Base-by-base conservation (phyloP, 2,797 vertebrate species). In the Syndactyla subalaris region DNA sequence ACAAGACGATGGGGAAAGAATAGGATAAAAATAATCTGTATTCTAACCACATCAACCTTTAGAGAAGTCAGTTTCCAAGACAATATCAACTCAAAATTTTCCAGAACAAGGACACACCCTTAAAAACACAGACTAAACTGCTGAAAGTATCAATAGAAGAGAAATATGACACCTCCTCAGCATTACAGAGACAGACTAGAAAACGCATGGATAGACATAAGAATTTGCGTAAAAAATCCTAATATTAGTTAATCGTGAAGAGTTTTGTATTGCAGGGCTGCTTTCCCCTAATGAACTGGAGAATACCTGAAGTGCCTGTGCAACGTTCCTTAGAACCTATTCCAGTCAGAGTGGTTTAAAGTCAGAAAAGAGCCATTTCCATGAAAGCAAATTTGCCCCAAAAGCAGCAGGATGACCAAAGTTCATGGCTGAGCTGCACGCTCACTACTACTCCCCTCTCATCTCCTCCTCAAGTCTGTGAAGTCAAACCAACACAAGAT, bases 51-150 rank as follows among this genome's bases (percentile, higher is more conserved):
- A 76, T 59, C 75, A 93, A 75, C 68, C 70, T 90, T 95, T 91
- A 82, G 61, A 49, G 75, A 90, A 93, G 82, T 73, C 88, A 82
- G 77, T 94, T 96, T 93, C 96, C 85, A 95, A 95, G 92, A 96
- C 73, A 96, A 96, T 70, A 34, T 74, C 46, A 88, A 94, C 81
- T 92, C 48, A 68, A 92, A 88, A 54, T 74, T 92, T 71, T 94
- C 79, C 81, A 78, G 63, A 68, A 61, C 14, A 83, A 75, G 51
- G 58, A 75, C 36, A 55, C 18, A 77, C 52, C 36, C 61, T 88
- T 87, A 92, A 84, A 85, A 85, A 79, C 18, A 81, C 26, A 89
- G 6, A 73, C 85, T n/a, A 78, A 17, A 17, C 8, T 46, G 79
- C 39, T 75, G 54, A 90, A 76, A 14, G 7, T 83, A 61, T 39